Base-by-base conservation (phyloP, 2,888 invertebrate genomes). In the Xestia sexstrigata region DNA sequence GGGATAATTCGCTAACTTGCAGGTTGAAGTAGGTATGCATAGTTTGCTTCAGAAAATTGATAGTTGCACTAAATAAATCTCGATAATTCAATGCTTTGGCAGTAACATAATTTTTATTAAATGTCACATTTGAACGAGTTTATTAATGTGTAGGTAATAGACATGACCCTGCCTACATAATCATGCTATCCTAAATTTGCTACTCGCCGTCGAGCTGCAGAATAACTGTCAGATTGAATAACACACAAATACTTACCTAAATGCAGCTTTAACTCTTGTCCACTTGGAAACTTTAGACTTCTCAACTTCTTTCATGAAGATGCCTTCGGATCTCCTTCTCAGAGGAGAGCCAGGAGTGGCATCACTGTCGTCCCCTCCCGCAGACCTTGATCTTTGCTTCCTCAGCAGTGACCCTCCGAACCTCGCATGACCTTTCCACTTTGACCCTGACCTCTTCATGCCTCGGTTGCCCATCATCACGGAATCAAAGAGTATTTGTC, bases 231-330 rank as follows among this genome's bases (percentile, higher is more conserved):
- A 13, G 8, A 26, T 35, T 52, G 2, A 17, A 35, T 35, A 20
- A 45, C 58, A 26, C 26, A 35, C 11, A 6, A 26, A 62, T 83
- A 81, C 98, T 98, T 97, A 98, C 93, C 98, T 98, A 90, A 98
- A 98, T 23, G 99, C 99, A 67, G 98, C 98, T 93, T 99, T 99
- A 17, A 99, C 99, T 94, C 98, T 98, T 0, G 98, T 98, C 99
- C 99, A 99, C 91, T 99, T 99, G 0, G 98, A 98, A 70, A 98
- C 97, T 90, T 98, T 98, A 0, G 97, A 97, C 76, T 96, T 97
- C 30, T 97, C 97, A 0, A 96, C 95, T 86, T 96, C 96, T 76
- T 96, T 96, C 68, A 92, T 86, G 69, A 95, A 95, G 5, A 96
- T 88, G 0, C 95, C 95, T 79, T 95, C 97, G 15, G 95, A 96